Evolutionary conservation across 1,140 invertebrate species (phyloP).

Genomic region (Drosophila burlai): DNA sequence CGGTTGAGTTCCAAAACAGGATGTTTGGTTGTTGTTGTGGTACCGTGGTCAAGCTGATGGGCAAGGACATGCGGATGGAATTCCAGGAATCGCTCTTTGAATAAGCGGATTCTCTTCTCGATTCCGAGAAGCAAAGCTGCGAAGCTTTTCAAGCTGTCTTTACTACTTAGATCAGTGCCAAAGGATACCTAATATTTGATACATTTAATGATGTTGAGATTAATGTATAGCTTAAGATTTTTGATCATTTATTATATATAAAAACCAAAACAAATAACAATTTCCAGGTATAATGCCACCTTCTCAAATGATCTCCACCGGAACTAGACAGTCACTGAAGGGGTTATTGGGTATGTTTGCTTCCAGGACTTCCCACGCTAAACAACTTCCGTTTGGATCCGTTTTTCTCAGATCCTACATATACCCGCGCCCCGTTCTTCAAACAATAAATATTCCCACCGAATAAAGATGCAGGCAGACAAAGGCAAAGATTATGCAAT

Average conservation of each 20-base stretch:
- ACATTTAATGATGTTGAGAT: neutral
- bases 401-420: conserved; percentile 7
- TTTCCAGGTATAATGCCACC: neutral
- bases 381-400: conserved; percentile 40
- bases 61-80: conserved; percentile 61
- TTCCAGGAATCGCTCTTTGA: conserved; percentile 65
- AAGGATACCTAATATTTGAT: neutral
- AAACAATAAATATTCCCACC: conserved; percentile 45
- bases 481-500: conserved; percentile 60
- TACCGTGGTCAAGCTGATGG: conserved; percentile 40
- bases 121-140: conserved; percentile 69
- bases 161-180: conserved; percentile 2
- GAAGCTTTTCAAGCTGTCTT: conserved; percentile 1
- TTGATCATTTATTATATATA: neutral
- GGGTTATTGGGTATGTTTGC: conserved; percentile 16
- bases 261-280: neutral
- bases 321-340: conserved; percentile 6
- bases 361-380: conserved; percentile 53
- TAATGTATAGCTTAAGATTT: neutral
- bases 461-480: conserved; percentile 14
- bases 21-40: conserved; percentile 42
- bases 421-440: neutral
- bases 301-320: neutral
- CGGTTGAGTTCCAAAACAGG: conserved; percentile 54
- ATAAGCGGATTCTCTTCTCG: conserved; percentile 18